A percentile compares a stretch with the other conserved stretches of the same genome.
Evolutionary conservation across 2,888 invertebrate species (phyloP).

Genomic region (Agonum fuliginosum): DNA sequence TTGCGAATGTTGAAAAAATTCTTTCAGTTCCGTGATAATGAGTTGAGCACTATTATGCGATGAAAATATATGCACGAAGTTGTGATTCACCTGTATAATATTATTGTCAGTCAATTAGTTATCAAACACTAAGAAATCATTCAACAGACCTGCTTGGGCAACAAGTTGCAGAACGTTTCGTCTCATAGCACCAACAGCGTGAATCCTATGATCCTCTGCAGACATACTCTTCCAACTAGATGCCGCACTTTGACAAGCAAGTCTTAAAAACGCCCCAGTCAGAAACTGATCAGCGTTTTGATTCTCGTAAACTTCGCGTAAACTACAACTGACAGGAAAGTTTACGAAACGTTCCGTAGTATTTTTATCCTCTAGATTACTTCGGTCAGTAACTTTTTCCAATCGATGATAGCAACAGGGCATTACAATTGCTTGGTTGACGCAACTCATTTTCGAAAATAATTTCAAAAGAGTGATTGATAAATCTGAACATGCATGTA

Average conservation of each 20-base stretch:
- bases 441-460: conserved; percentile 77
- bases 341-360: conserved; percentile 74
- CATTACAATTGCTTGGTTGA: conserved; percentile 79
- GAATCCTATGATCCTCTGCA: conserved; percentile 72
- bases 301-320: conserved; percentile 71
- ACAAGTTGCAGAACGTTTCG: conserved; percentile 80
- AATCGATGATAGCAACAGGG: conserved; percentile 90
- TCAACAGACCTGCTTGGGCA: conserved; percentile 75
- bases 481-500: conserved; percentile 88
- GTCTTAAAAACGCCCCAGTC: conserved; percentile 80
- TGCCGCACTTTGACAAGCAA: conserved; percentile 83
- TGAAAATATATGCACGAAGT: too few relatives aligned
- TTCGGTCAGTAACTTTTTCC: conserved; percentile 64
- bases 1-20: too few relatives aligned
- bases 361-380: conserved; percentile 59
- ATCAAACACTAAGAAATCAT: too few relatives aligned
- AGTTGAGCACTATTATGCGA: too few relatives aligned
- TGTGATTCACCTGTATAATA: too few relatives aligned
- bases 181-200: conserved; percentile 76
- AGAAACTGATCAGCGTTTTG: conserved; percentile 73
- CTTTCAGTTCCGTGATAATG: too few relatives aligned
- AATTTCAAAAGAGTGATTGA: conserved; percentile 80
- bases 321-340: conserved; percentile 79
- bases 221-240: conserved; percentile 74
- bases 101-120: too few relatives aligned